phyloP scores from a whole-genome alignment of 1,140 invertebrate genomes.

The Diabrotica undecimpunctata region DNA sequence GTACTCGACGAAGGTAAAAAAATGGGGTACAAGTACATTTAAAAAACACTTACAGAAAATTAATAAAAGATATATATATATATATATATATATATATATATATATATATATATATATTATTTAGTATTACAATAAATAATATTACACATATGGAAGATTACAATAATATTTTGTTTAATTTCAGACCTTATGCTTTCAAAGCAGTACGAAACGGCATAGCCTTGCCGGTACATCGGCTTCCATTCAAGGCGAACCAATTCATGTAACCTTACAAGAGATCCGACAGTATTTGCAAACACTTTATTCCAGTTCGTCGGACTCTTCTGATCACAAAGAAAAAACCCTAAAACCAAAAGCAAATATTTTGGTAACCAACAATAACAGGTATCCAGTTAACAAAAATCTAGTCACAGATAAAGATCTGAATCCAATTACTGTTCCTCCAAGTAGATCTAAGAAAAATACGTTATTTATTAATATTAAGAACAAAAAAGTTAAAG shows the following conservation, averaged over 20 bases:
- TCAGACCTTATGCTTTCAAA: slow-evolving; percentile 1
- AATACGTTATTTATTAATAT: slow-evolving; percentile 58
- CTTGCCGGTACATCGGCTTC: slow-evolving; percentile 52
- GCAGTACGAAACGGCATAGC: slow-evolving; percentile 52
- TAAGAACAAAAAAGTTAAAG: slow-evolving; percentile 66
- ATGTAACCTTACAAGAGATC: slow-evolving; percentile 83
- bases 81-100: no score
- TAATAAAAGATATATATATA: no score
- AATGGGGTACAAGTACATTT: no score
- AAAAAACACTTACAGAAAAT: no score
- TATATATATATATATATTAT: no score
- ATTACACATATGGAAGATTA: no score
- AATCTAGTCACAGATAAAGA: slow-evolving; percentile 18
- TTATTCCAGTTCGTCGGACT: slow-evolving; percentile 67
- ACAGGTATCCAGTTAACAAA: slow-evolving; percentile 25
- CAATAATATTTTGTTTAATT: not conserved
- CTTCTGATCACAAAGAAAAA: slow-evolving; percentile 53
- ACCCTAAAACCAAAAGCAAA: slow-evolving; percentile 44
- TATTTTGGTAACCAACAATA: slow-evolving; percentile 42
- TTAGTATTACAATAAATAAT: no score
- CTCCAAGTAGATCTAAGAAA: slow-evolving; percentile 54
- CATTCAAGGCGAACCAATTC: slow-evolving; percentile 65
- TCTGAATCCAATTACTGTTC: slow-evolving; percentile 7
- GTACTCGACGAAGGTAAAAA: no score
- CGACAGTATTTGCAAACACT: slow-evolving; percentile 74